These are phyloP conservation scores for Gymnosoma rotundatum DNA, from an alignment of 2,888 invertebrate species.

Conservation along the genomic window DNA sequence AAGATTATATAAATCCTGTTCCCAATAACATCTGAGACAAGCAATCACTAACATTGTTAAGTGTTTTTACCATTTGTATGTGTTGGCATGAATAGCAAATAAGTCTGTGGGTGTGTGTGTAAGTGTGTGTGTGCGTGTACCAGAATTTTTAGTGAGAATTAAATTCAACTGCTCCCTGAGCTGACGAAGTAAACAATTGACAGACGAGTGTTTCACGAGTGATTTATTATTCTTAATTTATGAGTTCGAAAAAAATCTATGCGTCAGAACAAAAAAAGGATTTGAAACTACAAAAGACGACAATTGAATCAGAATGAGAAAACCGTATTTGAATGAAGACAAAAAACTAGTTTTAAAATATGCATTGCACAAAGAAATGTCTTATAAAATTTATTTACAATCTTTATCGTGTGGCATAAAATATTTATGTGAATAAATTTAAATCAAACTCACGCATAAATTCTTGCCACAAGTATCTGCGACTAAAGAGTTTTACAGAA, in stretches of 20 bases:
- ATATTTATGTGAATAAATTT: too few species aligned
- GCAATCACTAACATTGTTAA: slow-evolving; percentile 25
- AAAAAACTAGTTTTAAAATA: too few species aligned
- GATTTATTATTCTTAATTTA: slow-evolving; percentile 37
- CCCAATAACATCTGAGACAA: slow-evolving; percentile 26
- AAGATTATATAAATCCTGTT: neutral
- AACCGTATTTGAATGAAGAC: too few species aligned
- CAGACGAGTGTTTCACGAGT: neutral
- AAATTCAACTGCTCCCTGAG: slow-evolving; percentile 11
- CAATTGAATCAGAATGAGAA: too few species aligned
- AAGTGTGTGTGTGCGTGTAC: neutral
- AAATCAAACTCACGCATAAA: neutral
- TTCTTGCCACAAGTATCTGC: neutral
- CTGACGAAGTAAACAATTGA: neutral
- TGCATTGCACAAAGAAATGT: too few species aligned
- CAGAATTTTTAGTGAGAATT: slow-evolving; percentile 4
- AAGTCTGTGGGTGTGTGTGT: neutral
- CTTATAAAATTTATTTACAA: too few species aligned
- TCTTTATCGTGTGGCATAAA: too few species aligned
- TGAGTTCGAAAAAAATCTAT: neutral
- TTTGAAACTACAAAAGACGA: too few species aligned
- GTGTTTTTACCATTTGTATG: neutral
- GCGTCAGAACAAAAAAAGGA: too few species aligned
- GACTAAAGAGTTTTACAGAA: neutral
- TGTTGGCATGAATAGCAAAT: neutral